Conservation (phyloP, 2,797 vertebrate genomes). For the Podarcis lilfordi region DNA sequence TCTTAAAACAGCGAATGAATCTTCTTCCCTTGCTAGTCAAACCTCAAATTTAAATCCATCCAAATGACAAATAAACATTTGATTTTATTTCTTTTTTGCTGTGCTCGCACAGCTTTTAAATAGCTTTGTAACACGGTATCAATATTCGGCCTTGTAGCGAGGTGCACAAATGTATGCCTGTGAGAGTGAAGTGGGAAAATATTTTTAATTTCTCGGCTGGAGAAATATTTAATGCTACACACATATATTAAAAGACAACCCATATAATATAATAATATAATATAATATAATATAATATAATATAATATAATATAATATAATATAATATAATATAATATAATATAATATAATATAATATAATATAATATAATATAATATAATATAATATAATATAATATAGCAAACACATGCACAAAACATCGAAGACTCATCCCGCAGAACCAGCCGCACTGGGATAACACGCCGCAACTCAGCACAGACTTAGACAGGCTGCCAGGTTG, state of each 20-base stretch:
- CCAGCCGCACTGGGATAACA: background rate
- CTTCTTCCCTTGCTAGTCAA: background rate
- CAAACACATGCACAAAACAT: background rate
- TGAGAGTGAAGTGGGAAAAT: background rate
- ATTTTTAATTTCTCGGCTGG: background rate
- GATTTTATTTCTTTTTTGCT: constrained; percentile 27
- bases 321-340: no score
- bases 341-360: no score
- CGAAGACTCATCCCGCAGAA: background rate
- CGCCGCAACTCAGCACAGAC: background rate
- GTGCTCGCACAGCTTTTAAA: background rate
- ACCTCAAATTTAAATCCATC: constrained; percentile 35
- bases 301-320: background rate
- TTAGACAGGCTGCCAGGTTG: no score
- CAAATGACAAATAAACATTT: background rate
- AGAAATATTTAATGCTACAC: background rate
- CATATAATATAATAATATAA: background rate
- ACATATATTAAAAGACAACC: background rate
- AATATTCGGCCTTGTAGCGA: background rate
- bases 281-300: no score
- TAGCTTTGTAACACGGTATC: background rate
- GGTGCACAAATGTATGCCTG: no score
- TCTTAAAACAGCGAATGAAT: constrained; percentile 41
- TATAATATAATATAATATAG: background rate
- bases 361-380: no score